Conservation (phyloP, 2,113 vertebrate genomes). For the Myotis davidii region DNA sequence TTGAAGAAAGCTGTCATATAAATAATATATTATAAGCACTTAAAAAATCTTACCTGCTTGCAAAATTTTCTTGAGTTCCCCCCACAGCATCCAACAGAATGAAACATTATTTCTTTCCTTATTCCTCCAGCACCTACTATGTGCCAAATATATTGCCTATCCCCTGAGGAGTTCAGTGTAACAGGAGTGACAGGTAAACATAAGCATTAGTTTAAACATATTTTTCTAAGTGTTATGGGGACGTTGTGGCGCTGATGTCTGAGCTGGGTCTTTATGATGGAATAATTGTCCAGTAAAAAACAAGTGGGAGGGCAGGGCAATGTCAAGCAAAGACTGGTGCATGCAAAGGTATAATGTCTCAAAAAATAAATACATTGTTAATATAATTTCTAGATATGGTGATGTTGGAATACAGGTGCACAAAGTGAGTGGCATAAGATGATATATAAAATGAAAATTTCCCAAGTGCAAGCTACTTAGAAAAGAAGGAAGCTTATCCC, state of each 20-base stretch:
- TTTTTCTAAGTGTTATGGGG: background rate
- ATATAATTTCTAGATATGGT: background rate
- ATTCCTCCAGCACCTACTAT: background rate
- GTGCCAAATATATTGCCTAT: background rate
- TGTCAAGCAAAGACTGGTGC: background rate
- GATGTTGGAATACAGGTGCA: background rate
- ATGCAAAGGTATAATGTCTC: background rate
- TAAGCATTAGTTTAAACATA: background rate
- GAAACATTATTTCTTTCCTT: constrained; percentile 12
- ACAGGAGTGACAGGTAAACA: background rate
- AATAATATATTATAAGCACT: constrained; percentile 75
- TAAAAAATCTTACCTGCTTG: constrained; percentile 63
- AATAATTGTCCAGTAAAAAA: background rate
- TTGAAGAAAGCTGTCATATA: constrained; percentile 67
- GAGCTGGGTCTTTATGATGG: background rate
- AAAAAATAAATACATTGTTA: background rate
- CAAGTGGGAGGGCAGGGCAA: background rate
- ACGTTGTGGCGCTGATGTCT: background rate
- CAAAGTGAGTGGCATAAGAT: background rate
- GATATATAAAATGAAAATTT: background rate
- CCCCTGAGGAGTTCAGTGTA: background rate
- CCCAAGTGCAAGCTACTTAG: background rate
- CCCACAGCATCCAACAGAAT: background rate
- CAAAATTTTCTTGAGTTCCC: background rate
- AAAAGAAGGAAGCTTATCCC: background rate